Evolutionary conservation across 1,140 invertebrate genomes (phyloP).

Genomic region (Nasonia vitripennis): DNA sequence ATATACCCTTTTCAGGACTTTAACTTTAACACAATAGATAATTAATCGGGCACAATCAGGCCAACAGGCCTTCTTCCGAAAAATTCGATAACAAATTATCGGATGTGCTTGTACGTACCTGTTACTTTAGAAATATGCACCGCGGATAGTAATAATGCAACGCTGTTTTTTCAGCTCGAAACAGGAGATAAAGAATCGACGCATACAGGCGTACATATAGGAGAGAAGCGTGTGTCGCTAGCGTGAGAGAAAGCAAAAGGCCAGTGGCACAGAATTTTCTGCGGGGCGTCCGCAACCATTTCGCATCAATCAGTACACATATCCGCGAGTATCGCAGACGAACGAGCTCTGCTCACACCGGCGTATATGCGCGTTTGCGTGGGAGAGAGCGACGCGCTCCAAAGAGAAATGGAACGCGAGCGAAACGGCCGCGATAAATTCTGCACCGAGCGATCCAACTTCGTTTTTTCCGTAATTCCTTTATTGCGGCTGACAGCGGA

Average conservation of each 20-base stretch:
- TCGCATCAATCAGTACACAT: constrained; percentile 34
- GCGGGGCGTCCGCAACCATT: neutral
- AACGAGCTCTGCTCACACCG: neutral
- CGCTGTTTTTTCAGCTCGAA: no score
- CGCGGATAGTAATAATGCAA: no score
- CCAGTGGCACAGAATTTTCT: constrained; percentile 11
- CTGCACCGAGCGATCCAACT: constrained; percentile 31
- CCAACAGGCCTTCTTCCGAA: no score
- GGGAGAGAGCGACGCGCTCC: neutral
- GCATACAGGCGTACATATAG: no score
- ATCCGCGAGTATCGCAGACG: neutral
- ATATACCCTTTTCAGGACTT: no score
- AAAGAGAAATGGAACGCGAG: neutral
- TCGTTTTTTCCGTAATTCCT: constrained; percentile 42
- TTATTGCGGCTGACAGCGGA: constrained; percentile 43
- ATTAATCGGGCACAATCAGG: no score
- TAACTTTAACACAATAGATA: no score
- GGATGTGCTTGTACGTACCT: no score
- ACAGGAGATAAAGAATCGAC: no score
- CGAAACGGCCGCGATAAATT: constrained; percentile 34
- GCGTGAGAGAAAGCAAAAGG: neutral
- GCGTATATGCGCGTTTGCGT: neutral
- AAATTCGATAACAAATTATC: no score
- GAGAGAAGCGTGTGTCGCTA: no score
- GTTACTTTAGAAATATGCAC: no score